A percentile compares a stretch with the other conserved stretches of the same genome.
Conservation (phyloP, 2,888 invertebrate genomes). For the Protodeltote pygarga region DNA sequence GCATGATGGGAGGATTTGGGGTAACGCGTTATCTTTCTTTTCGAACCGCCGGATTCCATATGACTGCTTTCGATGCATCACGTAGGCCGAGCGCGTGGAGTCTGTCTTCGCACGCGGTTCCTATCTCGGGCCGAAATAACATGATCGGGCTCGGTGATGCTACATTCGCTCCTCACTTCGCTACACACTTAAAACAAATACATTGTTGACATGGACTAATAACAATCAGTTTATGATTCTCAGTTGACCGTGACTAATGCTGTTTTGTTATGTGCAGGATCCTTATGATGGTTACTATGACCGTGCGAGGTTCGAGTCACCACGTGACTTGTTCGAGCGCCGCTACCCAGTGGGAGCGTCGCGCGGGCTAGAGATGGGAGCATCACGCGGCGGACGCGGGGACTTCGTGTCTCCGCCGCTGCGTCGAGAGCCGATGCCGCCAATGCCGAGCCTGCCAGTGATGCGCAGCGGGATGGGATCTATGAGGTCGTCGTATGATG, state of each 20-base stretch:
- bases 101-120: constrained; percentile 71
- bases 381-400: constrained; percentile 85
- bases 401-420: constrained; percentile 92
- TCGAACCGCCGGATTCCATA: constrained; percentile 63
- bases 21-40: constrained; percentile 86
- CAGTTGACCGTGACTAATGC: constrained; percentile 7
- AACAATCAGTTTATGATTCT: background rate
- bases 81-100: constrained; percentile 75
- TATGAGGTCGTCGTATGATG: constrained; percentile 91
- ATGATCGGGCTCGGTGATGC: constrained; percentile 70
- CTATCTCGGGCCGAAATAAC: constrained; percentile 62
- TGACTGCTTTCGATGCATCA: constrained; percentile 63
- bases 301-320: constrained; percentile 91
- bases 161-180: constrained; percentile 51
- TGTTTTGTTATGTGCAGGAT: constrained; percentile 77
- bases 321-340: constrained; percentile 93
- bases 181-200: constrained; percentile 8
- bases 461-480: constrained; percentile 88
- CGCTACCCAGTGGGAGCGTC: constrained; percentile 89
- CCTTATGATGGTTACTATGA: constrained; percentile 94
- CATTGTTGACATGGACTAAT: constrained; percentile 3
- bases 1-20: constrained; percentile 96
- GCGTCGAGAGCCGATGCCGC: constrained; percentile 92
- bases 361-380: constrained; percentile 84
- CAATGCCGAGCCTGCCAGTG: constrained; percentile 91